These are phyloP conservation scores for Taurulus bubalis DNA, from an alignment of 2,113 vertebrate species.

Conservation along the genomic window DNA sequence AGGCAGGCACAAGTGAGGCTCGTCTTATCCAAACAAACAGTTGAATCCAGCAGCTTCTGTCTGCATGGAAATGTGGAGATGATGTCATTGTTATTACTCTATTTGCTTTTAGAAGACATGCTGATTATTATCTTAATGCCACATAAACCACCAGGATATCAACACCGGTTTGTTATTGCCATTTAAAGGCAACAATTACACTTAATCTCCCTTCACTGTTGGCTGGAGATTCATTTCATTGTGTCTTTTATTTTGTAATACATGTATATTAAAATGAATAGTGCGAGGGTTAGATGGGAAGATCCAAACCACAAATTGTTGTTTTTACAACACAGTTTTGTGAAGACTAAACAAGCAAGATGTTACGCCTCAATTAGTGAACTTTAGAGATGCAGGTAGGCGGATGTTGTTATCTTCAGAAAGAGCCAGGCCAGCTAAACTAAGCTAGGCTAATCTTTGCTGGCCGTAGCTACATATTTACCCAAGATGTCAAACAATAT, in stretches of 20 bases:
- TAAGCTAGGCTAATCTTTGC: neutral
- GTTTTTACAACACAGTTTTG: neutral
- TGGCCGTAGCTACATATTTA: neutral
- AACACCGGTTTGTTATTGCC: constrained; percentile 14
- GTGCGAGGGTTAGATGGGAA: neutral
- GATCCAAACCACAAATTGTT: neutral
- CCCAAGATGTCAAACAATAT: neutral
- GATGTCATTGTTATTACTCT: constrained; percentile 57
- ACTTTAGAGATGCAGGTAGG: neutral
- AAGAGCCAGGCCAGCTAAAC: neutral
- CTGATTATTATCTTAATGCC: constrained; percentile 25
- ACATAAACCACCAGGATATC: neutral
- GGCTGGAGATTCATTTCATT: neutral
- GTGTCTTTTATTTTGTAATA: neutral
- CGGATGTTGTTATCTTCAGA: neutral
- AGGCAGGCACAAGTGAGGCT: constrained; percentile 33
- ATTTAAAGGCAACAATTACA: constrained; percentile 2
- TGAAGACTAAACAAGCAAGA: neutral
- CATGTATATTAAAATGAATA: neutral
- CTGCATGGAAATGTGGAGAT: constrained; percentile 41
- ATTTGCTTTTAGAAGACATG: constrained; percentile 35
- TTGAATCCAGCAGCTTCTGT: constrained; percentile 54
- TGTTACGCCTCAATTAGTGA: neutral
- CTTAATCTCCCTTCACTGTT: neutral
- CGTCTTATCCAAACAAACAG: constrained; percentile 62